Evolutionary conservation across 2,797 vertebrate genomes (phyloP), one percentile per base, ranked within the genome.

Genomic region (Xenopus petersii): DNA sequence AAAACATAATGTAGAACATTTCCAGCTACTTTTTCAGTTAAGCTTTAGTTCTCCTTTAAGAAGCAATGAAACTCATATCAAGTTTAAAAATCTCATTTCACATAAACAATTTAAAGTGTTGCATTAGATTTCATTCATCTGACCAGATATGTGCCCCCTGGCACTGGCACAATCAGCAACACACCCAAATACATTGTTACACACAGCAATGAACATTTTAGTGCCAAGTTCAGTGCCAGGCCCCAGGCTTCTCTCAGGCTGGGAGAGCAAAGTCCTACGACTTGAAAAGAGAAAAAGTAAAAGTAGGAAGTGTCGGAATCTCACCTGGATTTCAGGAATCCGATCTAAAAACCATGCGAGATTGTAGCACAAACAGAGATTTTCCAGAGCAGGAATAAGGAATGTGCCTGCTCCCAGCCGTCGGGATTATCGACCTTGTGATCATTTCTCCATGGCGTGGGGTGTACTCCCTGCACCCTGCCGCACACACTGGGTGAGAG

Each of bases 381-480:
- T 56, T 56, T 56, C 13, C 54, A 12, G 15, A 56, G 4, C 15
- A 8, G 54, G n/a, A 16, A 17, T 16, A 8, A 16, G n/a, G 15
- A 56, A 56, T 56, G 12, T 17, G 15, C 15, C 15, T 55, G 51
- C 54, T 56, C 54, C 47, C 24, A 11, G n/a, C 61, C 26, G 30
- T 42, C 3, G 5, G 49, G 49, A 48, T 78, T 73, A 72, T 24
- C 46, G 56, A 8, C 59, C 48, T 36, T 24, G 55, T 66, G 63
- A 8, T 49, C 16, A 62, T 49, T 16, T 15, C 61, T 66, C 54
- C 66, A 46, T 79, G 60, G 36, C 80, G 78, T 59, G 67, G 74
- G 74, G 72, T 81, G 80, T 67, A 68, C 71, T 17, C 64, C 61
- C 77, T 63, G 54, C 58, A 16, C 62, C 16, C 48, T 51, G 70